Percentiles rank a stretch among this genome's conserved stretches.
phyloP scores from a whole-genome alignment of 2,888 invertebrate species.

The Tetrapedia diversipes region DNA sequence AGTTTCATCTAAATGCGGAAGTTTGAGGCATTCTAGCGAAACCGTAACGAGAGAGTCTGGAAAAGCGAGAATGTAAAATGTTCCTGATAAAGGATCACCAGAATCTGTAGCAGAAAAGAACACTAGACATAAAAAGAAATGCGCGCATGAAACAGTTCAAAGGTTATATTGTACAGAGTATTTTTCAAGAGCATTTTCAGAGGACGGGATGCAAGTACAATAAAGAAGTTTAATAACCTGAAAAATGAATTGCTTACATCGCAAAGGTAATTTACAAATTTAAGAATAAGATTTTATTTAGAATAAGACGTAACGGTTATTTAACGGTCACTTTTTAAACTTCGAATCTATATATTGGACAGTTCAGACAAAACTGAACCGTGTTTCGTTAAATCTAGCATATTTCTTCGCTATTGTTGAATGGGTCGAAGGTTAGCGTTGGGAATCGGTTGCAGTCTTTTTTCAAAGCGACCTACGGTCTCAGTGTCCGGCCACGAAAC shows the following conservation, averaged over 20 bases:
- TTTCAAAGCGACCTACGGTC: conserved; percentile 20
- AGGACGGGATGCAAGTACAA: too few species aligned
- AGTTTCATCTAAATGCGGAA: conserved; percentile 48
- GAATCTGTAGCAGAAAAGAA: neutral
- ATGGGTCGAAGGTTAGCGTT: conserved; percentile 48
- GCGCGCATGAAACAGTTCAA: too few species aligned
- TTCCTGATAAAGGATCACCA: neutral
- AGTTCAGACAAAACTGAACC: neutral
- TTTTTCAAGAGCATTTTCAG: too few species aligned
- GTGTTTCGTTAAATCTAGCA: neutral
- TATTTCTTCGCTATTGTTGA: conserved; percentile 5
- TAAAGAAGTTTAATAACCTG: too few species aligned
- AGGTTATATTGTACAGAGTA: too few species aligned
- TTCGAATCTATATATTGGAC: neutral
- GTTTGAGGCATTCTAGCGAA: conserved; percentile 44
- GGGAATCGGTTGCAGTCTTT: conserved; percentile 22
- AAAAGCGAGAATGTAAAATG: conserved; percentile 23
- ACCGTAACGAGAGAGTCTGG: conserved; percentile 37
- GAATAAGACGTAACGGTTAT: neutral
- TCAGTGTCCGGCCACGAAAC: conserved; percentile 39
- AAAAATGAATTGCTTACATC: too few species aligned
- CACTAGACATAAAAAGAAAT: too few species aligned
- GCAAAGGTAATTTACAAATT: too few species aligned
- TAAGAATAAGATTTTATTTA: neutral
- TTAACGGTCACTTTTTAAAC: neutral